Base-by-base conservation (phyloP, 2,888 invertebrate species). In the Pheosia gnoma region DNA sequence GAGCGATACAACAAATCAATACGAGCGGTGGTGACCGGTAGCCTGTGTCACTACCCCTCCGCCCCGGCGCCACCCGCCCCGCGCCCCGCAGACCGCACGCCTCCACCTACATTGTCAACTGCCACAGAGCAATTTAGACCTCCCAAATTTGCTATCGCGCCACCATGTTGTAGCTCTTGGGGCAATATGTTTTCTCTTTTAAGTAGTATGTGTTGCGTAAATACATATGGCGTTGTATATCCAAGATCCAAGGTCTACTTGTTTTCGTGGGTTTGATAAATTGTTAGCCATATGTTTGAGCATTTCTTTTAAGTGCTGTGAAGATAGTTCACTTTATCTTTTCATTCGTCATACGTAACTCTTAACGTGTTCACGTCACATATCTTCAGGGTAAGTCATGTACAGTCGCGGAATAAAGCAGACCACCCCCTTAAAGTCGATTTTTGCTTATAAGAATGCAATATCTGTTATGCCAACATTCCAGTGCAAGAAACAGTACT, bases 1-100 rank as follows among this genome's bases (percentile, higher is more conserved):
- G 91, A 93, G 89, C 94, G 94, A 94, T 94, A 94, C 94, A 94
- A 94, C 94, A 94, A 94, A 94, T 94, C 94, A 94, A 94, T 94
- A 94, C 94, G 93, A 90, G 91, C 92, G 93, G 91, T 91, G 90
- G 91, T 94, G 94, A 94, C 94, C 94, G 93, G 94, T 94, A 94
- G 93, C 94, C 94, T 93, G 93, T 93, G 93, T 93, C 93, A 91
- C 90, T 89, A 89, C 86, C 86, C 82, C 81, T 78, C 82, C 79
- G 76, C 76, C 81, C 77, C 78, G 13, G 39, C 61, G 37, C 55
- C 68, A 63, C 65, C 60, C 75, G 66, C 77, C 74, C 76, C 71
- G 62, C 81, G 72, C 78, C 83, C 79, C 85, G 77, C 80, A 84
- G 88, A 91, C 91, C 93, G 90, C 91, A 91, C 88, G 86, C 87